A percentile compares a stretch with the other conserved stretches of the same genome.
Conservation (phyloP, 37 sponge, comb jelly and placozoan genomes). For the Crambe crambe region DNA sequence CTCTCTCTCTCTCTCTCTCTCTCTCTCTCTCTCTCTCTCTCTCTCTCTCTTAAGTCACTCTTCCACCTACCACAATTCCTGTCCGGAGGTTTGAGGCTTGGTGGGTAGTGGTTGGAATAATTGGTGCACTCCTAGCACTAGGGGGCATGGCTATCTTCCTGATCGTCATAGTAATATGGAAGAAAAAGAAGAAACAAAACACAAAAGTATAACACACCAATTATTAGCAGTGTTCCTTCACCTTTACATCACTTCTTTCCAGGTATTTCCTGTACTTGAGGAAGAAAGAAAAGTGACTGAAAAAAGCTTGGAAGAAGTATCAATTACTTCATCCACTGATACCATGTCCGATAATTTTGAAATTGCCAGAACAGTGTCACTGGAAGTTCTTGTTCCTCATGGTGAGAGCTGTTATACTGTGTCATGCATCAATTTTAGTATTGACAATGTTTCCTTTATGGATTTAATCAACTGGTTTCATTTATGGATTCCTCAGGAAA, state of each 20-base stretch:
- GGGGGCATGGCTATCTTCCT: slow-evolving; percentile 1
- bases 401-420: too few species aligned
- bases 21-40: background rate
- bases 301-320: too few species aligned
- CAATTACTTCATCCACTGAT: background rate
- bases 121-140: slow-evolving; percentile 10
- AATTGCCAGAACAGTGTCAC: slow-evolving; percentile 29
- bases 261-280: background rate
- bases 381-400: slow-evolving; percentile 44
- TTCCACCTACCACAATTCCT: too few species aligned
- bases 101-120: slow-evolving; percentile 4
- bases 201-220: background rate
- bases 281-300: background rate
- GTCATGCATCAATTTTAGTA: too few species aligned
- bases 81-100: background rate
- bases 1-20: background rate
- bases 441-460: too few species aligned
- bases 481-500: slow-evolving; percentile 5
- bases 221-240: background rate
- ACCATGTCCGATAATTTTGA: slow-evolving; percentile 12
- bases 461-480: too few species aligned
- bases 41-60: too few species aligned
- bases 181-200: background rate
- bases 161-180: background rate
- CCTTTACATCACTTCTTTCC: too few species aligned